A percentile compares a stretch with the other conserved stretches of the same genome.
Evolutionary conservation across 1,140 invertebrate species (phyloP).

Genomic region (Argopecten irradians): DNA sequence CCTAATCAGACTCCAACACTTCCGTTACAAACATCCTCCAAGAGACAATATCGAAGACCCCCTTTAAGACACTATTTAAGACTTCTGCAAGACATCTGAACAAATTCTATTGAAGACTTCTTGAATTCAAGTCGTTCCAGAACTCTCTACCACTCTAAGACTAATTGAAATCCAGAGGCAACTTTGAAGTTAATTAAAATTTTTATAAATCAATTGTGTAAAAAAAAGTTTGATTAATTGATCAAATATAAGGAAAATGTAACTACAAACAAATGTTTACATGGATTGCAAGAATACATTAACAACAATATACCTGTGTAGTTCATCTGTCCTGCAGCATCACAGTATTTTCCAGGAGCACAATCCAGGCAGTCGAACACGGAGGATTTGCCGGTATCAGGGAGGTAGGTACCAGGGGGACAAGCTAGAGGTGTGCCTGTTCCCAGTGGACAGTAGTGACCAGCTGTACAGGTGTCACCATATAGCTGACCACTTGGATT

Average conservation of each 20-base stretch:
- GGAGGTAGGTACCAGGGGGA: slow-evolving; percentile 68
- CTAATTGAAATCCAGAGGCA: too few species aligned
- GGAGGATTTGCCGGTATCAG: slow-evolving; percentile 53
- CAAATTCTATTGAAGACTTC: too few species aligned
- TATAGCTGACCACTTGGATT: slow-evolving; percentile 65
- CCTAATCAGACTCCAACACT: neutral
- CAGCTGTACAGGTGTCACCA: slow-evolving; percentile 70
- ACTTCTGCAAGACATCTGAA: too few species aligned
- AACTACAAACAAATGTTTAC: neutral
- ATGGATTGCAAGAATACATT: neutral
- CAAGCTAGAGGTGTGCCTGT: slow-evolving; percentile 68
- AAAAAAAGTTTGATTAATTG: neutral
- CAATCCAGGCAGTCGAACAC: slow-evolving; percentile 68
- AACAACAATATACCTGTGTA: slow-evolving; percentile 63
- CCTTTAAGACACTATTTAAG: too few species aligned
- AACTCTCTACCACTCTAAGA: too few species aligned
- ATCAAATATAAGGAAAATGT: neutral
- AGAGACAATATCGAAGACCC: too few species aligned
- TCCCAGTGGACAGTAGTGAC: slow-evolving; percentile 70
- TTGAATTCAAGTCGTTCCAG: too few species aligned
- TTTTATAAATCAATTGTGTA: neutral
- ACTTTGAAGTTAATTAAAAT: too few species aligned
- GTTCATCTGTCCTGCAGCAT: slow-evolving; percentile 61
- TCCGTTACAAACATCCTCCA: too few species aligned
- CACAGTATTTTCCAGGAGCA: slow-evolving; percentile 72